Evolutionary conservation across 2,113 vertebrate genomes (phyloP).

Genomic region (Choloepus hoffmanni): DNA sequence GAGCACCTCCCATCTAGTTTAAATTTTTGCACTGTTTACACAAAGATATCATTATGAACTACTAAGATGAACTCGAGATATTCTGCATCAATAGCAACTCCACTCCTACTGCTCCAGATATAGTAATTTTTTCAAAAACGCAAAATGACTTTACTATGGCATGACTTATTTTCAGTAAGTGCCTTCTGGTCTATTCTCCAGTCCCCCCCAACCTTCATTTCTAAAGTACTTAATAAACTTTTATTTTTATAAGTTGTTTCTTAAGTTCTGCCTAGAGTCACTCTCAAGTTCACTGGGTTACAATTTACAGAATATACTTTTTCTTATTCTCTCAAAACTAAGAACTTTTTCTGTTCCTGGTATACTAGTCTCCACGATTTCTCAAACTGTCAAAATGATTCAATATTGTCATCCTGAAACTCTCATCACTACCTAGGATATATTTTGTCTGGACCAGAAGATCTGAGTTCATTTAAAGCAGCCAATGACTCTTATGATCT

Average conservation of each 20-base stretch:
- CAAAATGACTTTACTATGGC: neutral
- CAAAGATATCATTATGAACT: conserved; percentile 9
- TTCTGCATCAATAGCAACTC: neutral
- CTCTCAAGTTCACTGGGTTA: conserved; percentile 1
- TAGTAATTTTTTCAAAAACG: conserved; percentile 28
- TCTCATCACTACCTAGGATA: neutral
- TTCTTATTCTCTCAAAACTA: conserved; percentile 5
- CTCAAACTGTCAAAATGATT: neutral
- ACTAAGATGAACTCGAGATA: neutral
- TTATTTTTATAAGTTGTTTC: neutral
- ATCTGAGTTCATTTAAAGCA: conserved; percentile 31
- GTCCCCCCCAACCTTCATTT: neutral
- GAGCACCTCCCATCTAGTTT: neutral
- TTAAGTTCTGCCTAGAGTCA: neutral
- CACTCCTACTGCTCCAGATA: neutral
- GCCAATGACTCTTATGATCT: neutral
- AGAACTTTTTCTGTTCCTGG: neutral
- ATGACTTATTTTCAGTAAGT: conserved; percentile 33
- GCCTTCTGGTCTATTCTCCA: neutral
- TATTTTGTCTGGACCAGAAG: neutral
- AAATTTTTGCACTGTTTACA: conserved; percentile 19
- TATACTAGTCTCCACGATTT: neutral
- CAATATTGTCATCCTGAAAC: neutral
- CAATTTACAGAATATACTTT: neutral
- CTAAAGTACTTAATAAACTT: neutral